Evolutionary conservation across 2,888 invertebrate species (phyloP), one percentile per base, ranked within the genome.

Genomic region (Argyresthia albistria): DNA sequence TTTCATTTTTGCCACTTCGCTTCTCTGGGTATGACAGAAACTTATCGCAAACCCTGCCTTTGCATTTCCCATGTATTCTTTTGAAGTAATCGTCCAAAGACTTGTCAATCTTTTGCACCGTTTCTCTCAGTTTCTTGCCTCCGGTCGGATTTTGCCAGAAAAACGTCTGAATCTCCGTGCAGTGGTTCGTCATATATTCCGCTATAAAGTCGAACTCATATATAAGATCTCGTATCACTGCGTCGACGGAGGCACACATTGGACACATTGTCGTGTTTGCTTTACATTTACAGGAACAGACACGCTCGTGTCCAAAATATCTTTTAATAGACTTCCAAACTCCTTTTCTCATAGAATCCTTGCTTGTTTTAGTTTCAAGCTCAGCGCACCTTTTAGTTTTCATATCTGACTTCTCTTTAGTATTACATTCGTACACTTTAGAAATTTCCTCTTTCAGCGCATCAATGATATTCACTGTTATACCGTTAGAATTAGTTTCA

Each of bases 101-200:
- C 57, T 60, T 73, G 50, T 80, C 77, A 3, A 84, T 70, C 51
- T 59, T 73, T 52, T 67, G 71, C 0, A 86, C 76, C 0, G 69
- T 58, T 16, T 82, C 75, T 60, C 69, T 67, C 0, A 86, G 58
- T 55, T 73, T 76, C 49, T 73, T 70, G 0, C 83, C 83, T 0
- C 76, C 80, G 1, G 54, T 67, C 0, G 84, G 84, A 53, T 83
- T 83, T 69, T 74, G 72, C 69, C 69, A 70, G 50, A 82, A 84
- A 57, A 63, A 86, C 0, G 77, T 78, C 59, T 83, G 81, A 52
- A 86, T 76, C 59, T 83, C 84, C 1, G 76, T 76, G 54, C 81
- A 83, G 58, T 86, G 82, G 12, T 76, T 74, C 6, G 59, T 66
- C 71, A 83, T 80, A 46, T 72, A 86, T 10, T 67, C 62, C 0